phyloP scores from a whole-genome alignment of 2,113 vertebrate species.

The Ophiodon elongatus region DNA sequence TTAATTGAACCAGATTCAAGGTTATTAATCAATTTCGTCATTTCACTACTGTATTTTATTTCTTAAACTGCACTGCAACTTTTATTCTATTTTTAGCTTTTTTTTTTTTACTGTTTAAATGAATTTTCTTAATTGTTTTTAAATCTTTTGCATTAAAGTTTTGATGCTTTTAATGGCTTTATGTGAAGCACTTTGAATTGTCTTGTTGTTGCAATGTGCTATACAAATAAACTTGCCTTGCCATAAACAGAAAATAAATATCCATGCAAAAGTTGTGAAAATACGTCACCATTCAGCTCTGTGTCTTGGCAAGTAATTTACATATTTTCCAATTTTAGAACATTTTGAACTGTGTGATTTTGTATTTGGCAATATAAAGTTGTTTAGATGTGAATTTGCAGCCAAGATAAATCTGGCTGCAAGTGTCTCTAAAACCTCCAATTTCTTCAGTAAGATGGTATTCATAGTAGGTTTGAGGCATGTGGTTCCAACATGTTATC shows the following conservation, averaged over 20 bases:
- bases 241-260: not conserved
- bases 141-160: too few relatives aligned
- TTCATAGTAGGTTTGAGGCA: slow-evolving; percentile 49
- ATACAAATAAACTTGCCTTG: too few relatives aligned
- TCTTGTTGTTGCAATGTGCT: too few relatives aligned
- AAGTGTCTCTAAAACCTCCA: slow-evolving; percentile 29
- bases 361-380: not conserved
- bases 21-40: too few relatives aligned
- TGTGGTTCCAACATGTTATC: slow-evolving; percentile 29
- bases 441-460: slow-evolving; percentile 40
- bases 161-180: too few relatives aligned
- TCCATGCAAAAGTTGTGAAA: not conserved
- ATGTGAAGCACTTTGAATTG: too few relatives aligned
- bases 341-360: not conserved
- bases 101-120: too few relatives aligned
- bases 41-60: too few relatives aligned
- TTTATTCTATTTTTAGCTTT: too few relatives aligned
- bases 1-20: too few relatives aligned
- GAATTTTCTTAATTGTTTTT: too few relatives aligned
- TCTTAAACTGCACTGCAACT: too few relatives aligned
- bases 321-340: not conserved
- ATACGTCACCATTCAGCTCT: not conserved
- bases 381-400: slow-evolving; percentile 35
- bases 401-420: slow-evolving; percentile 33
- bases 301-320: not conserved